phyloP scores from a whole-genome alignment of 2,797 vertebrate species.

The Staurois parvus region DNA sequence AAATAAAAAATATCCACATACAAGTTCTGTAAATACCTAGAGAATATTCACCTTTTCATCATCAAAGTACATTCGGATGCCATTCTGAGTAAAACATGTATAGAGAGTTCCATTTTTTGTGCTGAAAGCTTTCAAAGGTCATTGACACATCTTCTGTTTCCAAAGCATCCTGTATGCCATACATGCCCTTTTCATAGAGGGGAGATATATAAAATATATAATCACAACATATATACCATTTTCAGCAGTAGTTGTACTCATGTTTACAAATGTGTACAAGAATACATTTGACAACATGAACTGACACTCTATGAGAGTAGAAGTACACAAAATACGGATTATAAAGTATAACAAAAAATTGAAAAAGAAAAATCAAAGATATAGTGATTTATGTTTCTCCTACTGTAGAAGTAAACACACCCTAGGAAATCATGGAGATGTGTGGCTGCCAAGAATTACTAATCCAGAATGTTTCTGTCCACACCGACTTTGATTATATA shows the following conservation, averaged over 20 bases:
- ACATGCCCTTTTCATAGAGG: neutral
- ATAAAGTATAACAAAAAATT: too few species aligned
- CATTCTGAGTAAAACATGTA: slow-evolving; percentile 73
- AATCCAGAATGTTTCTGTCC: too few species aligned
- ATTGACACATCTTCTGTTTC: slow-evolving; percentile 70
- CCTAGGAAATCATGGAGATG: too few species aligned
- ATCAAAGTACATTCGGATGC: slow-evolving; percentile 71
- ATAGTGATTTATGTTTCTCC: too few species aligned
- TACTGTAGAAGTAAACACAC: too few species aligned
- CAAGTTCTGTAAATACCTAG: neutral
- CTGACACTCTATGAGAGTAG: too few species aligned
- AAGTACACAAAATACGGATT: too few species aligned
- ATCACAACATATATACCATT: neutral
- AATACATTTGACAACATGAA: too few species aligned
- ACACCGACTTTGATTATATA: too few species aligned
- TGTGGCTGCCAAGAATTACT: too few species aligned
- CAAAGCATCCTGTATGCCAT: neutral
- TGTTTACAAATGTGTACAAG: too few species aligned
- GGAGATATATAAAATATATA: neutral
- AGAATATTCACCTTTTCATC: slow-evolving; percentile 67
- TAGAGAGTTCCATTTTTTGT: slow-evolving; percentile 71
- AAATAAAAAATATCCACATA: neutral
- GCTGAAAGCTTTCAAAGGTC: slow-evolving; percentile 74
- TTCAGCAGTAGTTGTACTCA: neutral
- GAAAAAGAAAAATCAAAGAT: too few species aligned